Evolutionary conservation across 2,888 invertebrate genomes (phyloP), one percentile per base, ranked within the genome.

Genomic region (Electrophaes corylata): DNA sequence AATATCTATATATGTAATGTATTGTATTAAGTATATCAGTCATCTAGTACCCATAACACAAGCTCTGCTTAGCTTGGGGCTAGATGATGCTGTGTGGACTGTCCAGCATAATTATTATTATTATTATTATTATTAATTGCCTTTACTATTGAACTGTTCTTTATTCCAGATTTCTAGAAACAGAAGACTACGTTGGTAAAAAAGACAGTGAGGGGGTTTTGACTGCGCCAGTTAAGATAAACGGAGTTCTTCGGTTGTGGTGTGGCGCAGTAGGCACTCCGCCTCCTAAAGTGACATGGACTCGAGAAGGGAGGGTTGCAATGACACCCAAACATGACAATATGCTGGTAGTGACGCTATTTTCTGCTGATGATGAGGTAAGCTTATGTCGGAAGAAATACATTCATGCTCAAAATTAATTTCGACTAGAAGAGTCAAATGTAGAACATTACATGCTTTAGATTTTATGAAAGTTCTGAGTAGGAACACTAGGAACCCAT

Each of bases 251-350:
- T 0, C 93, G 93, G 0, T 73, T 95, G 51, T 94, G 94, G 84
- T 95, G 95, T 72, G 94, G 93, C 0, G 94, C 91, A 0, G 93
- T 93, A 10, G 95, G 94, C 3, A 89, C 91, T 40, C 95, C 95
- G 0, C 86, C 93, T 0, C 95, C 95, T 0, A 80, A 73, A 11
- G 89, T 94, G 4, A 83, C 88, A 0, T 95, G 95, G 95, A 87
- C 82, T 2, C 90, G 92, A 56, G 69, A 94, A 88, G 59, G 84
- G 60, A 62, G 87, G 84, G 37, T 83, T 74, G 19, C 93, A 87
- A 92, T 93, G 3, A 73, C 75, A 0, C 76, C 80, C 10, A 79
- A 59, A 62, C 82, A 78, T 69, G 91, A 54, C 45, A 84, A 73
- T 77, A 84, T 75, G 86, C 55, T 91, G 79, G 62, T 84, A 54